These are phyloP conservation scores for Lysandra bellargus DNA, from an alignment of 2,888 invertebrate genomes.

Conservation along the genomic window DNA sequence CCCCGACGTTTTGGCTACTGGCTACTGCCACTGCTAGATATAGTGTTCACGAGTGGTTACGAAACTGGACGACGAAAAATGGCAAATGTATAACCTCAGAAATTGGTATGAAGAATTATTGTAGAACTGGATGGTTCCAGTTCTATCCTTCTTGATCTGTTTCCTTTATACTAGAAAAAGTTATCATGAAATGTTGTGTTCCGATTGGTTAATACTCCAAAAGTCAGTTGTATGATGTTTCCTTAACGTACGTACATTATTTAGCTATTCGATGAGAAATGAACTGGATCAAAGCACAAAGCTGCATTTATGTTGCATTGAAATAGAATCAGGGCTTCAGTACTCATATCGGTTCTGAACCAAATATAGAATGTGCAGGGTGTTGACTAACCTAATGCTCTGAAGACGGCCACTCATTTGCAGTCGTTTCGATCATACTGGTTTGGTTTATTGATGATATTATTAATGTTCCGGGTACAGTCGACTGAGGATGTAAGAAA, in stretches of 20 bases:
- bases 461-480: too few species aligned
- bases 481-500: too few species aligned
- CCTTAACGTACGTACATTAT: neutral
- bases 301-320: neutral
- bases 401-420: neutral
- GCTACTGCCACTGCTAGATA: too few species aligned
- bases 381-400: constrained; percentile 5
- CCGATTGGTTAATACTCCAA: neutral
- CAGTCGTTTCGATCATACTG: neutral
- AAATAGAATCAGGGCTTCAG: neutral
- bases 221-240: neutral
- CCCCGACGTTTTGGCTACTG: too few species aligned
- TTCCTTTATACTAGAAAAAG: neutral
- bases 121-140: neutral
- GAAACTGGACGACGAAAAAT: neutral
- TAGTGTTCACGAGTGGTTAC: neutral
- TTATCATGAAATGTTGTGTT: neutral
- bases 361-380: neutral
- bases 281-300: neutral
- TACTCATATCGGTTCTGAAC: neutral
- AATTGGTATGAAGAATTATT: too few species aligned
- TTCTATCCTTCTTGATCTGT: neutral
- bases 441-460: neutral
- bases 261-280: neutral
- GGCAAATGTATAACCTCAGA: too few species aligned